Conservation (phyloP, 1,140 invertebrate genomes). For the Epicauta chinensis region DNA sequence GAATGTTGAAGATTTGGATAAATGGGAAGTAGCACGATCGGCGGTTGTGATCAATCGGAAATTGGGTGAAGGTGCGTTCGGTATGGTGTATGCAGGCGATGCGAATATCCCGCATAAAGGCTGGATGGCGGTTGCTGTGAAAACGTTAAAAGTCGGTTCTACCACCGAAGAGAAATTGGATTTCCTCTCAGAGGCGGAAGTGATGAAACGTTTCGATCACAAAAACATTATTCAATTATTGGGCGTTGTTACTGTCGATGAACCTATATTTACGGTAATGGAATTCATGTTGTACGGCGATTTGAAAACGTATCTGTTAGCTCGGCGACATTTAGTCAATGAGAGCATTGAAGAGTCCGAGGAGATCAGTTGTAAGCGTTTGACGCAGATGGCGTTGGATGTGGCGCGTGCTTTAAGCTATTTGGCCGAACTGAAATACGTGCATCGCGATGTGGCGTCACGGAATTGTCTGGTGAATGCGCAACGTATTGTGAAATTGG, state of each 20-base stretch:
- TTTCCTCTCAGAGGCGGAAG: conserved; percentile 86
- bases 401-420: conserved; percentile 79
- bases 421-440: conserved; percentile 71
- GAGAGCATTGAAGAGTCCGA: conserved; percentile 63
- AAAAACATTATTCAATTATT: conserved; percentile 83
- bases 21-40: conserved; percentile 81
- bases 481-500: conserved; percentile 75
- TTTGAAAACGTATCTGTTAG: conserved; percentile 80
- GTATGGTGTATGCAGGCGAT: conserved; percentile 81
- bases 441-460: conserved; percentile 81
- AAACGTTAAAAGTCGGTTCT: conserved; percentile 79
- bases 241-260: conserved; percentile 76
- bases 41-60: conserved; percentile 84
- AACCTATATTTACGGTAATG: conserved; percentile 86
- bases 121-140: conserved; percentile 87
- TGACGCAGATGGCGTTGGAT: conserved; percentile 82
- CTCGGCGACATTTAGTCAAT: conserved; percentile 73
- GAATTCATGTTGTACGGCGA: conserved; percentile 93
- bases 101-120: conserved; percentile 59
- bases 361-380: conserved; percentile 68
- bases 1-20: conserved; percentile 53
- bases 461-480: conserved; percentile 85
- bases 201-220: conserved; percentile 89
- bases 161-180: conserved; percentile 83
- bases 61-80: conserved; percentile 85